Evolutionary conservation across 2,113 vertebrate genomes (phyloP).

Genomic region (Platichthys flesus): DNA sequence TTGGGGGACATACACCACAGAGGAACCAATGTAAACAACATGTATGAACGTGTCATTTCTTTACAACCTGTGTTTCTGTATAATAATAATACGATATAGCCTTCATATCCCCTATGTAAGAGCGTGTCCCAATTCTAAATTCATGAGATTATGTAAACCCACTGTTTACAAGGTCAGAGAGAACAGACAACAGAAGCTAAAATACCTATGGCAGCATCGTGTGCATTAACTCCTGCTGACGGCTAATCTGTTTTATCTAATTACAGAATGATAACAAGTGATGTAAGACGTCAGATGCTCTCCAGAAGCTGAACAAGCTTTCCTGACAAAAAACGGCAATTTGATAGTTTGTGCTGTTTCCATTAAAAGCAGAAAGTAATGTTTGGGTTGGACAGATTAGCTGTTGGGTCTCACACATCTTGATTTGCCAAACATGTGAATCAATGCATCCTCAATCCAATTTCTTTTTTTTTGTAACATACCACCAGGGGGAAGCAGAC

Average conservation of each 20-base stretch:
- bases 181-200: conserved; percentile 39
- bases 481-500: conserved; percentile 77
- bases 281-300: conserved; percentile 24
- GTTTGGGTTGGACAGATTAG: neutral
- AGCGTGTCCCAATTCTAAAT: conserved; percentile 57
- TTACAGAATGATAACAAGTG: conserved; percentile 5
- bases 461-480: neutral
- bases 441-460: neutral
- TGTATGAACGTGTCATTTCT: neutral
- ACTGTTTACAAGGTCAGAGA: conserved; percentile 34
- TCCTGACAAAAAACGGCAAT: neutral
- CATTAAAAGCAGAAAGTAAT: neutral
- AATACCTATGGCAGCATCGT: conserved; percentile 30
- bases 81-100: conserved; percentile 14
- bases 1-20: too few relatives aligned
- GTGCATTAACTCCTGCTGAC: conserved; percentile 32
- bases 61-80: neutral
- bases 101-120: conserved; percentile 27
- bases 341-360: neutral
- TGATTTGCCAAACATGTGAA: conserved; percentile 7
- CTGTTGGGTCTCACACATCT: neutral
- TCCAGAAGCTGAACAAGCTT: conserved; percentile 7
- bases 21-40: neutral
- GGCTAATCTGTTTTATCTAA: conserved; percentile 31
- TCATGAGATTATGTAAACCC: conserved; percentile 63